A percentile compares a stretch with the other conserved stretches of the same genome.
These are phyloP conservation scores for Gambusia affinis DNA, from an alignment of 2,113 vertebrate species.

Conservation along the genomic window DNA sequence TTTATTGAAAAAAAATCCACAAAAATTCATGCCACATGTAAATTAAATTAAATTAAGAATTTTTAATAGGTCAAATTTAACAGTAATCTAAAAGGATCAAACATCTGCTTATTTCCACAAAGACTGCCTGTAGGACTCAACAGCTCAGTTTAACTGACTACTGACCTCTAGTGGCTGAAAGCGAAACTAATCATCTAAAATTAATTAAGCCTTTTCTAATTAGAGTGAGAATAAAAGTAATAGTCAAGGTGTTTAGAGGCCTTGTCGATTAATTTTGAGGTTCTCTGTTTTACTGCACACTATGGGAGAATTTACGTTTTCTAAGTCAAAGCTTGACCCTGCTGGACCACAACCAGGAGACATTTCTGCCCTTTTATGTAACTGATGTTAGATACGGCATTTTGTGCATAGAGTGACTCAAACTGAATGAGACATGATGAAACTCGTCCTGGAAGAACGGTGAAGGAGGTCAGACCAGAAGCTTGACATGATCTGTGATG, in stretches of 20 bases:
- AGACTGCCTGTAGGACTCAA: slow-evolving; percentile 4
- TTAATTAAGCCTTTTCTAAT: slow-evolving; percentile 47
- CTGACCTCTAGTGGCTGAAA: slow-evolving; percentile 79
- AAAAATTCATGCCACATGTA: background rate
- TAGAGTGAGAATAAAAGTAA: slow-evolving; percentile 37
- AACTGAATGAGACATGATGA: background rate
- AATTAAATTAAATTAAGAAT: background rate
- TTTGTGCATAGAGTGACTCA: slow-evolving; percentile 8
- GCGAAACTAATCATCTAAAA: slow-evolving; percentile 39
- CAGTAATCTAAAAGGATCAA: background rate
- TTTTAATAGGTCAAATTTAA: background rate
- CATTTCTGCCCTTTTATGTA: background rate
- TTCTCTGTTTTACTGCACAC: background rate
- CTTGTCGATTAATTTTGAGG: background rate
- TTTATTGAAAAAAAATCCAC: background rate
- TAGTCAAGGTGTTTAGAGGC: slow-evolving; percentile 15
- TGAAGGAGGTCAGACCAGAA: slow-evolving; percentile 60
- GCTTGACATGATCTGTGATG: slow-evolving; percentile 54
- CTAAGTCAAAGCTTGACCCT: background rate
- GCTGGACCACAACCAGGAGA: background rate
- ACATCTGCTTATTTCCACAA: background rate
- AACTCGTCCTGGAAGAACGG: slow-evolving; percentile 23
- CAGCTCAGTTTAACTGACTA: slow-evolving; percentile 51
- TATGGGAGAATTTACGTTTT: background rate
- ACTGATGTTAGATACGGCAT: background rate